phyloP scores from a whole-genome alignment of 2,797 vertebrate species.

The Ctenopoma multispine region DNA sequence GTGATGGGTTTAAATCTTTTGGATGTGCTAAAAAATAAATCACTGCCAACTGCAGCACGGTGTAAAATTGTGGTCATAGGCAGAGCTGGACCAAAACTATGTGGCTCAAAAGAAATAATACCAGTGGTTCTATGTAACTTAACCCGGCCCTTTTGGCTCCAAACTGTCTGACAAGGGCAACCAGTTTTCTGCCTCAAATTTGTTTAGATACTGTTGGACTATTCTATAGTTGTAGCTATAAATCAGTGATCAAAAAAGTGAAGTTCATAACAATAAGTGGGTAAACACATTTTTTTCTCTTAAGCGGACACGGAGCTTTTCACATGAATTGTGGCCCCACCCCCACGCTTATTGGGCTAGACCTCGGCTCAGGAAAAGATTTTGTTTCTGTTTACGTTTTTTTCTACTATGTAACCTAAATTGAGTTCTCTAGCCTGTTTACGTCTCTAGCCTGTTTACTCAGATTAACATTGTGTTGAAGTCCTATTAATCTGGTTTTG shows the following conservation, averaged over 20 bases:
- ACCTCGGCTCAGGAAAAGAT: constrained; percentile 6
- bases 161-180: constrained; percentile 46
- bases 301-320: not conserved
- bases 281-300: constrained; percentile 16
- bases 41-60: not conserved
- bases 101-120: constrained; percentile 23
- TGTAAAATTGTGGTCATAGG: not conserved
- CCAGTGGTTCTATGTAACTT: constrained; percentile 10
- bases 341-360: too few species aligned
- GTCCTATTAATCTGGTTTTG: not conserved
- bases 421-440: not conserved
- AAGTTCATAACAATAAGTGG: not conserved
- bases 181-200: constrained; percentile 32
- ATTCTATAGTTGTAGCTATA: too few species aligned
- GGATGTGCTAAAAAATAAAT: constrained; percentile 14
- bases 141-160: constrained; percentile 56
- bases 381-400: constrained; percentile 3
- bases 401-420: not conserved
- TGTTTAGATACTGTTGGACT: too few species aligned
- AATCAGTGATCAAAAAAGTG: not conserved
- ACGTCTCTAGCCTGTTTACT: not conserved
- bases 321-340: too few species aligned
- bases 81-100: constrained; percentile 7
- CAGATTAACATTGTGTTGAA: not conserved
- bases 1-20: constrained; percentile 3